These are phyloP conservation scores for Anneissia japonica DNA, from an alignment of 35 echinoderm and acorn worm genomes.

Conservation along the genomic window DNA sequence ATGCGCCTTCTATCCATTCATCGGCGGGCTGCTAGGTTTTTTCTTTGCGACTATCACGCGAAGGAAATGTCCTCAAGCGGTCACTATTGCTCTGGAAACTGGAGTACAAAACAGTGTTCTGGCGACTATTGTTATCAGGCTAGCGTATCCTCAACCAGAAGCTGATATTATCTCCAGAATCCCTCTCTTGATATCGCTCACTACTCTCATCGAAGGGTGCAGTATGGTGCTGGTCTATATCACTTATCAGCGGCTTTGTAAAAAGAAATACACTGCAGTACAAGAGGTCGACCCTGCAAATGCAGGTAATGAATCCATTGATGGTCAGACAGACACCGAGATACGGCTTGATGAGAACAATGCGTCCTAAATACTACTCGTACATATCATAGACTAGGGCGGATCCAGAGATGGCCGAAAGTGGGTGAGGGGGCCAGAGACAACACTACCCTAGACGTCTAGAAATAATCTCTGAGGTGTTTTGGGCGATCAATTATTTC, in stretches of 20 bases:
- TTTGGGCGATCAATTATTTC: no score
- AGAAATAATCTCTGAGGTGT: no score
- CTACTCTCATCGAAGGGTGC: constrained; percentile 50
- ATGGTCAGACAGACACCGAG: background rate
- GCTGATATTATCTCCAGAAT: constrained; percentile 62
- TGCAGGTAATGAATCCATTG: background rate
- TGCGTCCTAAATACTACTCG: background rate
- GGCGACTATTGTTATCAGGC: constrained; percentile 46
- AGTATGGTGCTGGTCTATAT: background rate
- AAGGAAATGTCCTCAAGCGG: background rate
- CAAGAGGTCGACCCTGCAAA: background rate
- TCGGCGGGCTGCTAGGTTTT: constrained; percentile 46
- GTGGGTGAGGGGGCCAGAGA: no score
- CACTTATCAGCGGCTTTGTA: background rate
- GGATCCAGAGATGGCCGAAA: no score
- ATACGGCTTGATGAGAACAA: background rate
- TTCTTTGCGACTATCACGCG: constrained; percentile 40
- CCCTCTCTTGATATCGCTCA: constrained; percentile 30
- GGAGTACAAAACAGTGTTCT: constrained; percentile 72
- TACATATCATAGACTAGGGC: no score
- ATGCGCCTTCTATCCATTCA: constrained; percentile 14
- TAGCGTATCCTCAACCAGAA: constrained; percentile 67
- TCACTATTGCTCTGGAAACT: constrained; percentile 61
- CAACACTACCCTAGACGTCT: no score
- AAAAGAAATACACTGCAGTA: background rate